Evolutionary conservation across 2,888 invertebrate genomes (phyloP), one percentile per base, ranked within the genome.

Genomic region (Pseudococcus longispinus): DNA sequence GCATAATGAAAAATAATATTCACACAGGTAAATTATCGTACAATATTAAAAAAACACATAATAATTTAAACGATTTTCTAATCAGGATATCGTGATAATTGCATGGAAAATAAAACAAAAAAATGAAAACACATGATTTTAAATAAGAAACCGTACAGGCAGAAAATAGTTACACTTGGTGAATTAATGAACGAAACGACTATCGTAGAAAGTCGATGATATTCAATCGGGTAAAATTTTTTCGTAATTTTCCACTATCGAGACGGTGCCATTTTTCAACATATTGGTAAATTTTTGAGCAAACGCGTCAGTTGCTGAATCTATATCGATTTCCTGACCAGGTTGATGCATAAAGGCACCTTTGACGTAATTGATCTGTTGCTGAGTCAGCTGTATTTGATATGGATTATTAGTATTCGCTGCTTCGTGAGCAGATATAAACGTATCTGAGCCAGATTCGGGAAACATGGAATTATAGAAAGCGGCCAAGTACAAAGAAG

Each of bases 241-340:
- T 15, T 85, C 85, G 85, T 85, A 85, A 65, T 85, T 85, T 70
- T 85, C 85, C 20, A 85, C 65, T 0, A 85, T 85, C 8, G 85
- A 85, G 4, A 85, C 85, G 37, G 70, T 44, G 42, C 65, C 65
- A 44, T 85, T 85, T 29, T 85, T 85, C 70, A 85, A 44, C 60
- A 85, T 85, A 42, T 15, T 42, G 70, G 85, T 32, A 37, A 85
- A 65, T 42, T 85, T 84, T 60, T 84, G 84, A 84, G 84, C 55
- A 20, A 84, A 23, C 84, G 84, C 29, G 29, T 70, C 70, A 4
- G 70, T 55, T 2, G 37, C 55, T 15, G 23, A 15, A n/a, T 85
- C 65, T 11, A 86, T 13, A 20, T 65, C 70, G 4, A 20, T 9
- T 23, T 85, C 70, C 18, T 46, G 86, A 20, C 37, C 51, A 3